Conservation (phyloP, 2,797 vertebrate species). For the Cyprinodon diabolis region DNA sequence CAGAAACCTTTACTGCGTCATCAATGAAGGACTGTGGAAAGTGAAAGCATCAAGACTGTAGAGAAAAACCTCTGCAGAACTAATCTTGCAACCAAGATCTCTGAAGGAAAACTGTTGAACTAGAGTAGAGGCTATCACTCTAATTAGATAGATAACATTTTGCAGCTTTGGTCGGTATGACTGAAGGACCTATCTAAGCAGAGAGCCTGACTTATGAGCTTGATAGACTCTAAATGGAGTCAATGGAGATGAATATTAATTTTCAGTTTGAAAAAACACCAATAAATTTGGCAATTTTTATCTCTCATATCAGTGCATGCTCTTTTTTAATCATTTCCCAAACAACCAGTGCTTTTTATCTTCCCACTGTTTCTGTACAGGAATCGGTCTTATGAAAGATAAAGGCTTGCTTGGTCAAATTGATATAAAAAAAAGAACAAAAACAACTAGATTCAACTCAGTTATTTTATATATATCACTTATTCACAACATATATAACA, state of each 20-base stretch:
- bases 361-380: background rate
- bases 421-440: background rate
- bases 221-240: background rate
- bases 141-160: background rate
- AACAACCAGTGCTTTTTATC: background rate
- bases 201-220: background rate
- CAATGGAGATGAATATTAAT: background rate
- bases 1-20: background rate
- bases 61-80: background rate
- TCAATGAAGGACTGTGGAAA: background rate
- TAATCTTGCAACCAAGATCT: background rate
- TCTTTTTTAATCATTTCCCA: background rate
- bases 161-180: background rate
- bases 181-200: background rate
- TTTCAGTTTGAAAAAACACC: background rate
- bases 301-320: background rate
- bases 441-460: no score
- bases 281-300: background rate
- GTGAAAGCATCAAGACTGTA: background rate
- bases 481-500: no score
- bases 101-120: background rate
- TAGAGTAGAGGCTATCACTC: background rate
- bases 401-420: background rate
- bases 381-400: background rate
- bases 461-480: no score